phyloP scores from a whole-genome alignment of 2,113 vertebrate genomes.

The Cisticola juncidis region DNA sequence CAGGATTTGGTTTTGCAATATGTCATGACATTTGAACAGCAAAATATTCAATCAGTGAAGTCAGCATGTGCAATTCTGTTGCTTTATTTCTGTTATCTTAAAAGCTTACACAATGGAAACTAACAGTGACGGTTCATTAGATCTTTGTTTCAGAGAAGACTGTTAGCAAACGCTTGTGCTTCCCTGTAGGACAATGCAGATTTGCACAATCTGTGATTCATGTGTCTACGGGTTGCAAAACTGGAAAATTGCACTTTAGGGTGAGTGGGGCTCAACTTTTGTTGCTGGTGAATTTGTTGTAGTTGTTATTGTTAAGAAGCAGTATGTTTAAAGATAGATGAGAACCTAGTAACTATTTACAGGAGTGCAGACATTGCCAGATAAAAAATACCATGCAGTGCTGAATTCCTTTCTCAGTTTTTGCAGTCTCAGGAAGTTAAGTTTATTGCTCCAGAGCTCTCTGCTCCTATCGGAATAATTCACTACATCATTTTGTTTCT shows the following conservation, averaged over 20 bases:
- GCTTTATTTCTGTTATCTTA: background rate
- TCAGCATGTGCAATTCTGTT: background rate
- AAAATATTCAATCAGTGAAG: background rate
- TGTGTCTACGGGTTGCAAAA: background rate
- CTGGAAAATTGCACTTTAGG: conserved; percentile 10
- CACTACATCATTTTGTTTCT: background rate
- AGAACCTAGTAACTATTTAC: background rate
- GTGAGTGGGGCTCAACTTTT: background rate
- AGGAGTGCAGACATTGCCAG: background rate
- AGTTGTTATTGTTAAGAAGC: background rate
- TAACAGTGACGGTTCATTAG: background rate
- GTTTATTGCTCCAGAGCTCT: background rate
- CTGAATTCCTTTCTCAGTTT: conserved; percentile 1
- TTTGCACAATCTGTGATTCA: background rate
- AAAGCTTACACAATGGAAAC: background rate
- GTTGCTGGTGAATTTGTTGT: background rate
- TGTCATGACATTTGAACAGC: background rate
- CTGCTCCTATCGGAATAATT: background rate
- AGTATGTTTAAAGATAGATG: background rate
- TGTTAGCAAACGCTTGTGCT: conserved; percentile 24
- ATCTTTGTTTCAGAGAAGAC: conserved; percentile 16
- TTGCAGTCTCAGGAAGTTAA: conserved; percentile 30
- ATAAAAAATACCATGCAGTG: background rate
- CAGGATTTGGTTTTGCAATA: background rate
- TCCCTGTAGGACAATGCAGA: conserved; percentile 17